Base-by-base conservation (phyloP, 1,140 invertebrate species). In the Campoletis sonorensis region DNA sequence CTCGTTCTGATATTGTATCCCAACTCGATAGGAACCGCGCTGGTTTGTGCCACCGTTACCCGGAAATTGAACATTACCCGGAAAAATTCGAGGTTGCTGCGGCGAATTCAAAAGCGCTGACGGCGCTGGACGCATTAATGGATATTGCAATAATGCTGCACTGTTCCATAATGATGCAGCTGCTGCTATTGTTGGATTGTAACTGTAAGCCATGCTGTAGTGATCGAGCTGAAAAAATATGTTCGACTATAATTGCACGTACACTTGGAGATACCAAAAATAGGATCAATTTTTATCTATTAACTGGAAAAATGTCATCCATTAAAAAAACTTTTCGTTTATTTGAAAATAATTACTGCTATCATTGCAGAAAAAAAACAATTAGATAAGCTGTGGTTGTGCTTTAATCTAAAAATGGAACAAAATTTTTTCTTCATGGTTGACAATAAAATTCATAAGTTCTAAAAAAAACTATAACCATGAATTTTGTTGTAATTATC, bases 221-320 rank as follows among this genome's bases (percentile, higher is more conserved):
- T 87, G 85, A 75, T 89, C 85, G 8, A 89, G 83, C 89, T 90
- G 75, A 13, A 85, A 85, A 77, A 15, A 45, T 45, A 13, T 45
- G 8, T 11, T 45, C 13, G 3, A 45, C 40, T 45, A 45, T 10
- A 11, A 45, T 45, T 45, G 8, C 37, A 13, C 11, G 8, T 8
- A 11, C 40, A 13, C 40, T 45, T 45, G 11, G 13, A 10, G 11
- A n/a, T n/a, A n/a, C n/a, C n/a, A n/a, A n/a, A n/a, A n/a, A n/a
- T n/a, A n/a, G n/a, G n/a, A n/a, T 27, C 64, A 1, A 8, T 68
- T 68, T 68, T 68, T 27, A 5, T 68, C 15, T 4, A 11, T 45
- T 26, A 8, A 1, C 40, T 37, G n/a, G 21, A 40, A 5, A 3
- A 71, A 11, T n/a, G 5, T 45, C 8, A 78, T 64, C 67, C 16